A percentile compares a stretch with the other conserved stretches of the same genome.
Evolutionary conservation across 2,888 invertebrate genomes (phyloP).

Genomic region (Minunthozetes semirufus): DNA sequence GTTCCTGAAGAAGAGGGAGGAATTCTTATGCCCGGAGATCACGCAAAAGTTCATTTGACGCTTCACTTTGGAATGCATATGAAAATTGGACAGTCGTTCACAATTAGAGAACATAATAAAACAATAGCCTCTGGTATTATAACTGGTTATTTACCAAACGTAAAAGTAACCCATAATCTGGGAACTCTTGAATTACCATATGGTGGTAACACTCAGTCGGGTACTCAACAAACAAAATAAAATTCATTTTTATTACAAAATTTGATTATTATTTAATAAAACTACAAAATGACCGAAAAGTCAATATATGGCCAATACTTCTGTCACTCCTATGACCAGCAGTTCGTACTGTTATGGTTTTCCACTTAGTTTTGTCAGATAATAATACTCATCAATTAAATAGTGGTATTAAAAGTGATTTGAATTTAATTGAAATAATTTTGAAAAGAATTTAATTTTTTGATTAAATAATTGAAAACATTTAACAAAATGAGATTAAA

Average conservation of each 20-base stretch:
- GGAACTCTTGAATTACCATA: constrained; percentile 39
- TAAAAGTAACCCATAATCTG: constrained; percentile 62
- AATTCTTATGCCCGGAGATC: constrained; percentile 98
- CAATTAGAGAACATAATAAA: constrained; percentile 68
- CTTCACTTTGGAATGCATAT: constrained; percentile 70
- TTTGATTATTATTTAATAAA: no score
- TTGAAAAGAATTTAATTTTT: neutral
- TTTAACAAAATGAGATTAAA: neutral
- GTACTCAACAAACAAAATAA: no score
- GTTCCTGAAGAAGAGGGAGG: constrained; percentile 67
- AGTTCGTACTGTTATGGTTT: no score
- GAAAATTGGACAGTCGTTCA: constrained; percentile 86
- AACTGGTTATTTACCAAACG: constrained; percentile 62
- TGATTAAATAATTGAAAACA: neutral
- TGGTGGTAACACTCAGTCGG: no score
- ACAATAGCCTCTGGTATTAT: constrained; percentile 92
- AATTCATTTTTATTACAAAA: no score
- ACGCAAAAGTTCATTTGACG: constrained; percentile 51
- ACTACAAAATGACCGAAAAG: neutral
- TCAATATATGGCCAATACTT: no score
- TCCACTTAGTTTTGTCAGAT: no score
- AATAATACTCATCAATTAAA: no score
- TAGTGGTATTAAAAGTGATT: neutral
- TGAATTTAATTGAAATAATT: neutral
- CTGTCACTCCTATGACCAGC: no score